Base-by-base conservation (phyloP, 2,797 vertebrate species). In the Stomatorhinus walkeri region DNA sequence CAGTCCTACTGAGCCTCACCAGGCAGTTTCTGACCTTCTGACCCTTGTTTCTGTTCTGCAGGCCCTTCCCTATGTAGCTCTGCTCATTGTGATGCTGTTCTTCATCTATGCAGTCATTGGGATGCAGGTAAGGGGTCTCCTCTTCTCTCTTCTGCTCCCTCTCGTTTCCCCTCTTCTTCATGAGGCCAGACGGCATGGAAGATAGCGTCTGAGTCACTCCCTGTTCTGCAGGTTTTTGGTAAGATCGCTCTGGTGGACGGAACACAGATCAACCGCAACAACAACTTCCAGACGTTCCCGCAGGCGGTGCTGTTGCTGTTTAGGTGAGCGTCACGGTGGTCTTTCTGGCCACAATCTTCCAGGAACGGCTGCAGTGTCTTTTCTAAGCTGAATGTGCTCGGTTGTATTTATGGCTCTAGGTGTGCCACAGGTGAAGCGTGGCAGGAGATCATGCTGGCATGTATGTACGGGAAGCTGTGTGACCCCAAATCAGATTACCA, bases 61-160 rank as follows among this genome's bases (percentile, higher is more conserved):
- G 98, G 98, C 98, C 88, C 95, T 99, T 91, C 97, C 97, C 0
- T 97, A 97, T 0, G 97, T 97, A 61, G 97, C 97, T 9, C 92
- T 97, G 87, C 96, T 97, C 88, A 97, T 97, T 0, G 96, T 97
- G 91, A 97, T 97, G 97, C 95, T 99, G 19, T 99, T 99, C 93
- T 99, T 99, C 92, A 98, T 99, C 93, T 98, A 98, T 0, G 98
- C 98, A 1, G 98, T 98, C 90, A 98, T 99, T 0, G 97, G 98
- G 90, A 98, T 99, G 98, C 98, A 99, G 97, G 98, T 98, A 91
- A 79, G 85, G 12, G 3, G 32, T 72, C 52, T 90, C 59, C 1
- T 40, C 19, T 7, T 88, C 61, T 6, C n/a, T 76, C 1, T 10
- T 40, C 32, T 19, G 9, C 36, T 85, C 54, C n/a, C 92, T 19